Evolutionary conservation across 2,888 invertebrate species (phyloP), one percentile per base, ranked within the genome.

Genomic region (Lucinisca nassula): DNA sequence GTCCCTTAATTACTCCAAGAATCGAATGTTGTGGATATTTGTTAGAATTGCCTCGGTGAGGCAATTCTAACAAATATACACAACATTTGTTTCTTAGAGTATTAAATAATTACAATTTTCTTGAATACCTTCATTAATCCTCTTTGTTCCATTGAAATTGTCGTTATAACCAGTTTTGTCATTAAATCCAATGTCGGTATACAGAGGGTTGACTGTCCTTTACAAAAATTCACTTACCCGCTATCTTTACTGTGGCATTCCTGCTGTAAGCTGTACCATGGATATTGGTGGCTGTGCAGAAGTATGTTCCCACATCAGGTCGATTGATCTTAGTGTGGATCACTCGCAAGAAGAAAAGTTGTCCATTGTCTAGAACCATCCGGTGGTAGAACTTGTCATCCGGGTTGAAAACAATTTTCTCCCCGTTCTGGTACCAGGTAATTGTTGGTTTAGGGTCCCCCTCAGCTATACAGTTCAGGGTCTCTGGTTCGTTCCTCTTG

Each of bases 401-500:
- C 24, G 97, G 97, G 55, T 97, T 98, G n/a, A 96, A 96, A 73
- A 95, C 95, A 6, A 97, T 95, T 74, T 97, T 97, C 91, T 98
- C 97, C 32, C 99, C 99, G 97, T 99, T 98, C 96, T 98, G 97
- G 97, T 98, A 99, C 99, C 99, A 99, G 95, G 98, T 98, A 96
- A 99, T 98, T 89, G 97, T 97, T 10, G 97, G 96, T 3, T 92
- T 87, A 10, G 99, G 99, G 94, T 98, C 98, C 88, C 99, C 90
- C 96, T 99, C 99, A n/a, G 99, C 99, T 95, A 99, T 99, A 97
- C 99, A 99, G 96, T 99, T 98, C 91, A 99, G 97, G 84, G 99
- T 99, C 86, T 99, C 99, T 67, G 99, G 99, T 96, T 99, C 99
- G 96, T 99, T 99, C 96, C 98, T 98, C 86, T 98, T 98, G 55